Percentiles rank a stretch among this genome's conserved stretches.
These are phyloP conservation scores for Oreochromis spilurus DNA, from an alignment of 2,113 vertebrate species.

Conservation along the genomic window DNA sequence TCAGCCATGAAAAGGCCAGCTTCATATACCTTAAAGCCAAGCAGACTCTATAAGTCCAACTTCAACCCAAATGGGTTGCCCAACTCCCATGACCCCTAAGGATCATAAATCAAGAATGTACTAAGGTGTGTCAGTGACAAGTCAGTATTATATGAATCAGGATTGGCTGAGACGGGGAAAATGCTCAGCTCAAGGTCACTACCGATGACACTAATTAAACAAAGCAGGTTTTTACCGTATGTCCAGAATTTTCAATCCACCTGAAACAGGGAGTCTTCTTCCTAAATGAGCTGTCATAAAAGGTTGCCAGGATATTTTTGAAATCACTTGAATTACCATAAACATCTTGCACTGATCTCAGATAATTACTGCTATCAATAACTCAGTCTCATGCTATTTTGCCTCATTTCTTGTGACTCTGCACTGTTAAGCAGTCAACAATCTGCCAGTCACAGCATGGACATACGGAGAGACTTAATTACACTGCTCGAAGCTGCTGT, in stretches of 20 bases:
- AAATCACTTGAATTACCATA: not conserved
- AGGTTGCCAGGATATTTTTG: not conserved
- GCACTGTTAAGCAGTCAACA: conserved; percentile 19
- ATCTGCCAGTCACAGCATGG: conserved; percentile 5
- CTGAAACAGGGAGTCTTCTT: not conserved
- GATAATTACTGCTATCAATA: conserved; percentile 37
- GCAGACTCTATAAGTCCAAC: not conserved
- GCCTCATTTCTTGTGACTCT: conserved; percentile 16
- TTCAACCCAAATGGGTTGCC: not conserved
- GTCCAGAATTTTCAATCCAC: not conserved
- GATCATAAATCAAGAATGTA: not conserved
- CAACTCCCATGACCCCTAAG: not conserved
- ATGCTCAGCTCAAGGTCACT: not conserved
- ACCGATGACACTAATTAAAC: not conserved
- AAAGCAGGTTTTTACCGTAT: not conserved
- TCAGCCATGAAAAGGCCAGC: not conserved
- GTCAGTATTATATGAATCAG: not conserved
- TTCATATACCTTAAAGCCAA: not conserved
- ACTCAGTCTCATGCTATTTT: not conserved
- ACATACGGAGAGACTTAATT: conserved; percentile 9
- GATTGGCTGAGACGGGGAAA: not conserved
- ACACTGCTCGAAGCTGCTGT: not conserved
- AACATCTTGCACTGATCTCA: conserved; percentile 8
- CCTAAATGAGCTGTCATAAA: not conserved
- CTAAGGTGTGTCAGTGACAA: not conserved